Conservation (phyloP, 2,113 vertebrate genomes). For the Forbesichthys agassizii region DNA sequence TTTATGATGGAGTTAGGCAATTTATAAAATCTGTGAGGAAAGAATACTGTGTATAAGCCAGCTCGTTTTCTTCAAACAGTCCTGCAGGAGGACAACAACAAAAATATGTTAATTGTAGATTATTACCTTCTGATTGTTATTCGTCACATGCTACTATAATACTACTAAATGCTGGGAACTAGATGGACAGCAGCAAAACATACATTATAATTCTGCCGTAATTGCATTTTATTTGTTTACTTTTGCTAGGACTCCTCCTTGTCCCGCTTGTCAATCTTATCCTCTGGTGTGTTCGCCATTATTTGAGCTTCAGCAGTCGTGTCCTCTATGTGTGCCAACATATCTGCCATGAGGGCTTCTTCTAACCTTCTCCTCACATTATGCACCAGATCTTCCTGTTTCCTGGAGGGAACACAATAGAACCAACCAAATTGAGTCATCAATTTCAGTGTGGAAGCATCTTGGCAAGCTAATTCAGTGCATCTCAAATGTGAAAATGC, state of each 20-base stretch:
- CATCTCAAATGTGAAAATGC: neutral
- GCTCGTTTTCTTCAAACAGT: conserved; percentile 20
- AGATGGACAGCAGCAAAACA: neutral
- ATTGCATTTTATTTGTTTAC: conserved; percentile 42
- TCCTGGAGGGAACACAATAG: conserved; percentile 73
- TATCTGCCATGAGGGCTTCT: conserved; percentile 94
- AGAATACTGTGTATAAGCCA: conserved; percentile 42
- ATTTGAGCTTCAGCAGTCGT: conserved; percentile 73
- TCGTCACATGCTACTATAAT: neutral
- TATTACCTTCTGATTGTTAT: neutral
- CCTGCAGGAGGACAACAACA: conserved; percentile 41
- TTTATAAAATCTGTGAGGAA: conserved; percentile 26
- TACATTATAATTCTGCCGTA: conserved; percentile 3
- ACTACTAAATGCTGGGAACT: neutral
- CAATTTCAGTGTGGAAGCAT: neutral
- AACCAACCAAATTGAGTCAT: neutral
- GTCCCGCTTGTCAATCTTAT: conserved; percentile 68
- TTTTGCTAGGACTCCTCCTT: conserved; percentile 85
- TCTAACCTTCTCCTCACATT: conserved; percentile 93
- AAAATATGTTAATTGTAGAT: neutral
- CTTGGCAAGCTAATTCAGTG: neutral
- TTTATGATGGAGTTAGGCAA: conserved; percentile 26
- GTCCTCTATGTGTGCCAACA: conserved; percentile 93
- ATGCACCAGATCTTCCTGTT: conserved; percentile 94
- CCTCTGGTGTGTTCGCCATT: conserved; percentile 63